Percentiles rank a stretch among this genome's conserved stretches.
These are phyloP conservation scores for Pachyrhynchus sulphureomaculatus DNA, from an alignment of 1,140 invertebrate species.

Conservation along the genomic window DNA sequence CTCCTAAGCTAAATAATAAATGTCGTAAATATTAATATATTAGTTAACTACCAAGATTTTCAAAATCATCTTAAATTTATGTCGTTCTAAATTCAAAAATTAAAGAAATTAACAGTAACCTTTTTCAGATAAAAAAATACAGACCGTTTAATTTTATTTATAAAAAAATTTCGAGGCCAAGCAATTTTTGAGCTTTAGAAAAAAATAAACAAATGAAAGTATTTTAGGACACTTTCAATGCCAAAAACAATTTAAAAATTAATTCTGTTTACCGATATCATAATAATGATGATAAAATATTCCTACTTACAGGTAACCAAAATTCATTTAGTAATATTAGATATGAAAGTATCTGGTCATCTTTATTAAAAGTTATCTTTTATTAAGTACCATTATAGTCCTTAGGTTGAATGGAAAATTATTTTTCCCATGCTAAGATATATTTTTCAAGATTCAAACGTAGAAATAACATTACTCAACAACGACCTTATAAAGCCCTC, in stretches of 20 bases:
- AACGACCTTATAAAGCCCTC: background rate
- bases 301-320: background rate
- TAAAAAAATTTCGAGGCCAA: background rate
- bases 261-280: background rate
- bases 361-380: background rate
- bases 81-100: background rate
- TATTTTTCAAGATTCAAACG: background rate
- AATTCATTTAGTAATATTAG: background rate
- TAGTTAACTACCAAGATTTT: background rate
- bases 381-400: background rate
- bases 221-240: background rate
- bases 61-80: background rate
- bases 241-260: background rate
- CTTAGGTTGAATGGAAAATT: background rate
- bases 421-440: background rate
- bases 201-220: background rate
- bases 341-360: background rate
- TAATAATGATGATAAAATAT: background rate
- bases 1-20: slow-evolving; percentile 25
- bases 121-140: background rate
- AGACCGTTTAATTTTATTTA: slow-evolving; percentile 2
- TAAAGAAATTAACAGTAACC: background rate
- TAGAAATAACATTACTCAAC: background rate
- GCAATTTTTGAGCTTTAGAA: background rate
- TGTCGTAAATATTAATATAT: background rate